Evolutionary conservation across 2,113 vertebrate genomes (phyloP), one percentile per base, ranked within the genome.

Genomic region (Halichoerus grypus): DNA sequence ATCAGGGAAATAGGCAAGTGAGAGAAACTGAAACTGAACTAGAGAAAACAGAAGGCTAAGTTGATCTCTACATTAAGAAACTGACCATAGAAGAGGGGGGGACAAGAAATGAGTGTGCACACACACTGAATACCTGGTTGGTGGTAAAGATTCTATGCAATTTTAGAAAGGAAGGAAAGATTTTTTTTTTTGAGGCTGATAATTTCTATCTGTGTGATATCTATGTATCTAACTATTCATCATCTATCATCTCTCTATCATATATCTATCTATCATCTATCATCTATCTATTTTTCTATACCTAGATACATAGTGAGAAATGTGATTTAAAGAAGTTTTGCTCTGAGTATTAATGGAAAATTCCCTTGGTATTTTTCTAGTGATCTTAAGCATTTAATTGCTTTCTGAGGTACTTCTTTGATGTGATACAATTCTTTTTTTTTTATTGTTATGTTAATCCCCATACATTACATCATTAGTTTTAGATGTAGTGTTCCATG

Each of bases 251-350:
- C 36, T 72, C n/a, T 69, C 63, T 65, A 19, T 71, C n/a, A 28
- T 5, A 12, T 28, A 28, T 63, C 26, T 33, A 31, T 33, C 63
- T 49, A 63, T 28, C 26, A 49, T 49, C 49, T 55, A 55, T 55
- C 12, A 74, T 74, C 39, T 42, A 13, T 57, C 21, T 89, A 67
- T 67, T n/a, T 69, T 69, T 18, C 33, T n/a, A 19, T 86, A 1
- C 57, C 31, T 76, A 88, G 12, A n/a, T 31, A 91, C 0, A 1
- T 59, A 21, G 1, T 71, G 77, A 93, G 33, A 36, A 72, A 71
- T 57, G 42, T 57, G 33, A 93, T 76, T 95, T 95, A 46, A 71
- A 80, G 26, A 93, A 88, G 67, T 67, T 88, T 82, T 46, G 15
- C 16, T 49, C 16, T 16, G 55, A 91, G n/a, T 65, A 9, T 91